Conservation (phyloP, 2,113 vertebrate species). For the Forbesichthys agassizii region DNA sequence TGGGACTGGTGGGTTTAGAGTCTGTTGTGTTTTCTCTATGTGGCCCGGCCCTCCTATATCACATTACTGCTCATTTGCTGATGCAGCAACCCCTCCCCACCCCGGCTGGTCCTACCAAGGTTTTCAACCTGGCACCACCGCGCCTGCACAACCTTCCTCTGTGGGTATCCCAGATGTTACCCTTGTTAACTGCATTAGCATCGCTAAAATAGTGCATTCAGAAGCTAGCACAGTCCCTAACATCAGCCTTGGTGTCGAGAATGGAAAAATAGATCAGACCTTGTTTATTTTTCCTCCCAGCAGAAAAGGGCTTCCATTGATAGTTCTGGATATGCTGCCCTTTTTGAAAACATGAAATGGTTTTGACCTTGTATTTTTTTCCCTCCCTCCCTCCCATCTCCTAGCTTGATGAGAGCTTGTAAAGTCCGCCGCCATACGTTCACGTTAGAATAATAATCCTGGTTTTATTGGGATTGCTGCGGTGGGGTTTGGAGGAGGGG, state of each 20-base stretch:
- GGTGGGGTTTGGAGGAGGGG: conserved; percentile 33
- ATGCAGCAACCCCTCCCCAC: conserved; percentile 63
- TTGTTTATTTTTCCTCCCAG: conserved; percentile 72
- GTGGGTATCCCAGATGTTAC: not conserved
- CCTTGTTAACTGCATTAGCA: conserved; percentile 1
- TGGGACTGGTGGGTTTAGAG: conserved; percentile 55
- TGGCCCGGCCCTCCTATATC: conserved; percentile 73
- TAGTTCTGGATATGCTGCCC: conserved; percentile 67
- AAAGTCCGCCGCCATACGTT: conserved; percentile 69
- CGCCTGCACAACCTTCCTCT: conserved; percentile 27
- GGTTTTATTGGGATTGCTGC: conserved; percentile 74
- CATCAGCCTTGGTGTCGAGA: conserved; percentile 41
- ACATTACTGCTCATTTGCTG: conserved; percentile 80
- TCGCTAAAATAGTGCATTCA: not conserved
- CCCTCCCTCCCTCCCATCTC: not conserved
- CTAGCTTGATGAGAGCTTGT: conserved; percentile 57
- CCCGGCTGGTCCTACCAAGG: not conserved
- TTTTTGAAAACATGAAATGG: conserved; percentile 50
- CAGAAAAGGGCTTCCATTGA: conserved; percentile 69
- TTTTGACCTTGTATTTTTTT: conserved; percentile 56
- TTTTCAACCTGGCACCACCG: conserved; percentile 1
- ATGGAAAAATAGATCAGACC: conserved; percentile 37
- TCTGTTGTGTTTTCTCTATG: conserved; percentile 79
- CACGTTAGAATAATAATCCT: conserved; percentile 77
- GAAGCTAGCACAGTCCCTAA: conserved; percentile 25